Evolutionary conservation across 2,797 vertebrate species (phyloP).

Genomic region (Columba guinea): DNA sequence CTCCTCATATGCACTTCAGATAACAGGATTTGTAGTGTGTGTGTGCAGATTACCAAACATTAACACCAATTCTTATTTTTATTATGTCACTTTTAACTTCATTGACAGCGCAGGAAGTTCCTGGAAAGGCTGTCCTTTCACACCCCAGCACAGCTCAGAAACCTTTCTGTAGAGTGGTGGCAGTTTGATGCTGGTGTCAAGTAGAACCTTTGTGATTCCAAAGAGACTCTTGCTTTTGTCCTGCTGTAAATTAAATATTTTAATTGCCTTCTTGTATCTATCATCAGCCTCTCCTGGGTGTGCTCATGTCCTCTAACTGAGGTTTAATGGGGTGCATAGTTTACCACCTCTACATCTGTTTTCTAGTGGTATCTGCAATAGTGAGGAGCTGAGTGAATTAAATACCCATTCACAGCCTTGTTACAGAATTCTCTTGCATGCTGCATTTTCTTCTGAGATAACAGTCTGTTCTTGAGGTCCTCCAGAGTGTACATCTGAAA

Average conservation of each 20-base stretch:
- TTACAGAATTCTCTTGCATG: not conserved
- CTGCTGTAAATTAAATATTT: not conserved
- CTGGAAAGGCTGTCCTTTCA: not conserved
- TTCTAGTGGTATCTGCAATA: not conserved
- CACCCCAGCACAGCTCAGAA: not conserved
- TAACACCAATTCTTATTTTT: not conserved
- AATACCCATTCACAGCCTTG: not conserved
- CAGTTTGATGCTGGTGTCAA: not conserved
- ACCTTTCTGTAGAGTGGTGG: fast-evolving
- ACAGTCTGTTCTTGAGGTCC: not conserved
- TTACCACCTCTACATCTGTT: not conserved
- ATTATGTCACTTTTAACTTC: not conserved
- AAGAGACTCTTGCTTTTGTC: not conserved
- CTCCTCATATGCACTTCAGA: not conserved
- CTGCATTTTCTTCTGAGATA: not conserved
- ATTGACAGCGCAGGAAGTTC: not conserved
- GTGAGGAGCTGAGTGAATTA: not conserved
- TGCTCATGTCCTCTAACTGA: not conserved
- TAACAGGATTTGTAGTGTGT: not conserved
- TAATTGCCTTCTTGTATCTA: not conserved
- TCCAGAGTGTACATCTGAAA: not conserved
- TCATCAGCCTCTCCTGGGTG: not conserved
- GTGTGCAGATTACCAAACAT: not conserved
- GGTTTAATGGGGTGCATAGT: not conserved
- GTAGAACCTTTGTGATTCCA: not conserved